Conservation (phyloP, 2,113 vertebrate genomes). For the Rafetus swinhoei region DNA sequence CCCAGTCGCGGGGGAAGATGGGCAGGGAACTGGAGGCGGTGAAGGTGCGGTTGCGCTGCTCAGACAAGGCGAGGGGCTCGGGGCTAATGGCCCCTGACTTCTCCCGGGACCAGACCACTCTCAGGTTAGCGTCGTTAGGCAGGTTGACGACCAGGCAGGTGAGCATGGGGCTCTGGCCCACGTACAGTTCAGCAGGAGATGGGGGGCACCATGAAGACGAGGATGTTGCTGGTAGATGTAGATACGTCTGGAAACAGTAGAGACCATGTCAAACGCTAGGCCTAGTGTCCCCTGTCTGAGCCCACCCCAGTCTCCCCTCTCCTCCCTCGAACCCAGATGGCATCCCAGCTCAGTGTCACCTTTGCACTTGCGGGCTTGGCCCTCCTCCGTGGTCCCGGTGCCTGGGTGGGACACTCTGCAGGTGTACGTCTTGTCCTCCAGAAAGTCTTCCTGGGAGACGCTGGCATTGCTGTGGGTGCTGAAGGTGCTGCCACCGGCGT, state of each 20-base stretch:
- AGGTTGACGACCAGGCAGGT: conserved; percentile 57
- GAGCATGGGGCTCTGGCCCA: conserved; percentile 20
- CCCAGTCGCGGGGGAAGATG: conserved; percentile 9
- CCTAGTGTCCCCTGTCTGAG: background rate
- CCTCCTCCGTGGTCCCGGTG: fast-evolving
- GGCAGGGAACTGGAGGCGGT: conserved; percentile 9
- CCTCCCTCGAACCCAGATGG: background rate
- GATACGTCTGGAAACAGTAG: background rate
- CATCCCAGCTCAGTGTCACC: conserved; percentile 17
- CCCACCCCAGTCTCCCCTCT: too few relatives aligned
- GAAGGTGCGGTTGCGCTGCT: background rate
- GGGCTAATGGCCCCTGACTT: fast-evolving
- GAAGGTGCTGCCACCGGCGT: background rate
- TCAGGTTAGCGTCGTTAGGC: fast-evolving
- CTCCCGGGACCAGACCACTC: conserved; percentile 15
- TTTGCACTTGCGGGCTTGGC: conserved; percentile 36
- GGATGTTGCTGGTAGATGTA: background rate
- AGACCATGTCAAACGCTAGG: background rate
- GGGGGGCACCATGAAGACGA: conserved; percentile 25
- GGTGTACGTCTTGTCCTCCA: conserved; percentile 22
- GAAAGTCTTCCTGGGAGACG: conserved; percentile 48
- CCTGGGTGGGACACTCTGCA: conserved; percentile 52
- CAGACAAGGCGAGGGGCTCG: fast-evolving
- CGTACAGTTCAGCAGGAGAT: conserved; percentile 46
- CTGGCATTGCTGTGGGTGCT: conserved; percentile 43